phyloP scores from a whole-genome alignment of 2,113 vertebrate species.

The Aythya baeri region DNA sequence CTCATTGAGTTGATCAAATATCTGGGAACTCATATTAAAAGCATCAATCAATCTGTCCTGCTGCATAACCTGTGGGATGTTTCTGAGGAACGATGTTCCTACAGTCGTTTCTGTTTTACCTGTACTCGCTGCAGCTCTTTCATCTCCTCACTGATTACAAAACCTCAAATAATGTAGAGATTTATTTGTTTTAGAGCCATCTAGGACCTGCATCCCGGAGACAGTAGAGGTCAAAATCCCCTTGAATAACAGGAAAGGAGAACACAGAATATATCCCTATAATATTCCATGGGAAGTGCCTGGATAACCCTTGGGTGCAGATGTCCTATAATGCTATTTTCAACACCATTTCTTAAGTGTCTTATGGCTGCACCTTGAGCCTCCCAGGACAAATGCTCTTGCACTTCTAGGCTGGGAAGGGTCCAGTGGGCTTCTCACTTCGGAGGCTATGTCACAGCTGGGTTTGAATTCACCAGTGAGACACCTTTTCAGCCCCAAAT shows the following conservation, averaged over 20 bases:
- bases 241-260: neutral
- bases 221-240: neutral
- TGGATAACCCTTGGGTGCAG: neutral
- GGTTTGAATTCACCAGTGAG: neutral
- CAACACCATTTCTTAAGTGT: neutral
- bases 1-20: neutral
- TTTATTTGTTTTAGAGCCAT: neutral
- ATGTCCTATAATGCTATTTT: neutral
- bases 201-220: neutral
- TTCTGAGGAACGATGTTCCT: neutral
- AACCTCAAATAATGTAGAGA: neutral
- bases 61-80: neutral
- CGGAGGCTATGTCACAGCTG: neutral
- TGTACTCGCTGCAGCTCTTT: neutral
- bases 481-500: neutral
- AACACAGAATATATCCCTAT: neutral
- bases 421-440: neutral
- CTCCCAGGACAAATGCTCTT: accelerated
- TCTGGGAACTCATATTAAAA: neutral
- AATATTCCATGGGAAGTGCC: neutral
- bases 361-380: neutral
- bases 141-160: neutral
- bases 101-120: neutral
- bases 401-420: neutral
- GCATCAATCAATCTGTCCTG: neutral